Evolutionary conservation across 2,797 vertebrate genomes (phyloP).

Genomic region (Gallirallus australis): DNA sequence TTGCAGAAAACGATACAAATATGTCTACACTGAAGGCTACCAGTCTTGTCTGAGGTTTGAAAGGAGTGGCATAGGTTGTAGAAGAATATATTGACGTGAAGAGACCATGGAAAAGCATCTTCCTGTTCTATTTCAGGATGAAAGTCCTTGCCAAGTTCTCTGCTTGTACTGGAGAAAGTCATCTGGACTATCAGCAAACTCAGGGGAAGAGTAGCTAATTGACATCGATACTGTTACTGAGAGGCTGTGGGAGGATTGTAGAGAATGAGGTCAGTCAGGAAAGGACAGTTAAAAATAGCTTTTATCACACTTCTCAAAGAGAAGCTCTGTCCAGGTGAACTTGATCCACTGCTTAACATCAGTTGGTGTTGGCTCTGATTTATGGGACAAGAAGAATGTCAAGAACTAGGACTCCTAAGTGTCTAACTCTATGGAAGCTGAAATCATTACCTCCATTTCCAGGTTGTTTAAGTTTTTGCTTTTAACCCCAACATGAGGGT

Average conservation of each 20-base stretch:
- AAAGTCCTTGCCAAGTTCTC: neutral
- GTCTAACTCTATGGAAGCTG: neutral
- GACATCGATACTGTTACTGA: neutral
- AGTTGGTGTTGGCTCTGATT: neutral
- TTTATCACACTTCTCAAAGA: neutral
- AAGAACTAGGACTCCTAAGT: neutral
- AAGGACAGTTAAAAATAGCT: neutral
- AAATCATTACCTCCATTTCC: neutral
- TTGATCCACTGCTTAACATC: neutral
- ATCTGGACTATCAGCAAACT: neutral
- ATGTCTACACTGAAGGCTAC: neutral
- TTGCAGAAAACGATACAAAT: neutral
- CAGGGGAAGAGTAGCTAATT: neutral
- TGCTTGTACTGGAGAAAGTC: neutral
- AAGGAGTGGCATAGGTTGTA: neutral
- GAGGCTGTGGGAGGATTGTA: neutral
- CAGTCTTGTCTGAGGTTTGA: neutral
- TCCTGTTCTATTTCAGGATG: neutral
- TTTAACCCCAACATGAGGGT: neutral
- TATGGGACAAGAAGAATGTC: neutral
- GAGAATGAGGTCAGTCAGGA: neutral
- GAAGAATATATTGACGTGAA: neutral
- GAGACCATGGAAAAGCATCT: neutral
- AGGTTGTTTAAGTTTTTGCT: neutral
- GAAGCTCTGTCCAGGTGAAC: neutral